A percentile compares a stretch with the other conserved stretches of the same genome.
Conservation (phyloP, 1,140 invertebrate genomes). For the Apolygus lucorum region DNA sequence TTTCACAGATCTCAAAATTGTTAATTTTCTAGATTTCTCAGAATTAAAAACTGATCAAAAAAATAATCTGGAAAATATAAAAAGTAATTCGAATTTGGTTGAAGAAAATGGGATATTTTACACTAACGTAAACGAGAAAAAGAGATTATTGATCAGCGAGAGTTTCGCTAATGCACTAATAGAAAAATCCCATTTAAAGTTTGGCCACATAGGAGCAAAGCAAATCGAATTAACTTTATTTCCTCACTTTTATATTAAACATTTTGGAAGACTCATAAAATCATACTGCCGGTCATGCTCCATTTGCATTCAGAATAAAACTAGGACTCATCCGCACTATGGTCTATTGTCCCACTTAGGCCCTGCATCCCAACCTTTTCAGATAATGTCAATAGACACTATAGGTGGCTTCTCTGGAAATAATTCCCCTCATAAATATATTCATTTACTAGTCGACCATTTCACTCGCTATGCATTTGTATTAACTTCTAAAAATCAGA, state of each 20-base stretch:
- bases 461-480: constrained; percentile 31
- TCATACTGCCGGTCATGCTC: constrained; percentile 35
- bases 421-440: background rate
- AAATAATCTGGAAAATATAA: constrained; percentile 8
- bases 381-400: background rate
- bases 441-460: constrained; percentile 32
- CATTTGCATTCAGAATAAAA: constrained; percentile 33
- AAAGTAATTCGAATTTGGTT: background rate
- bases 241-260: constrained; percentile 31
- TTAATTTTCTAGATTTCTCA: constrained; percentile 16
- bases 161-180: constrained; percentile 19
- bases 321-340: background rate
- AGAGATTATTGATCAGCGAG: constrained; percentile 11
- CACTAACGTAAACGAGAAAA: constrained; percentile 11
- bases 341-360: constrained; percentile 9
- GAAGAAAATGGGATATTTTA: background rate
- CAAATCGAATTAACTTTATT: background rate
- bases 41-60: constrained; percentile 10
- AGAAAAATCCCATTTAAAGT: constrained; percentile 14
- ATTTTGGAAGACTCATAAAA: constrained; percentile 28
- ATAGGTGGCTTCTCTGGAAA: background rate
- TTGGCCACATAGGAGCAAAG: background rate
- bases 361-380: constrained; percentile 25
- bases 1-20: background rate
- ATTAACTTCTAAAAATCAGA: constrained; percentile 26